Base-by-base conservation (phyloP, 2,113 vertebrate species). In the Carassius gibelio region DNA sequence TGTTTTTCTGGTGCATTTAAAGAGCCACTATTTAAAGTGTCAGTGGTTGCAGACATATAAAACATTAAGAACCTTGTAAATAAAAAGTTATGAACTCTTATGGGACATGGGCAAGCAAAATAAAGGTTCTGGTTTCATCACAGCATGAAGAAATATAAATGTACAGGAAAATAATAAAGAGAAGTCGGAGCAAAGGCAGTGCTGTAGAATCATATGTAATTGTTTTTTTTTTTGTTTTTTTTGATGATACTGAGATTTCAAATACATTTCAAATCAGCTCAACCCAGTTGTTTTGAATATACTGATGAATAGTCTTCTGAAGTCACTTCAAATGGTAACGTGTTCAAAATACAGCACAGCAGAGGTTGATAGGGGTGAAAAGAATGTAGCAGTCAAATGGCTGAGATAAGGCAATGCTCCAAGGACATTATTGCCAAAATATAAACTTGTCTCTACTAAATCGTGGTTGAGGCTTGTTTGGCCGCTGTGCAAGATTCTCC, bases 21-120 rank as follows among this genome's bases (percentile, higher is more conserved):
- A 78, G 23, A 80, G 48, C 23, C 57, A 50, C 62, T 17, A 59
- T 69, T 86, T 82, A 75, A 78, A 88, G 19, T 61, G 66, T 55
- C 50, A 87, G 30, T 14, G 84, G 81, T 82, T 75, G 75, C 45
- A 61, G 85, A 83, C 71, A 81, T 50, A 84, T 88, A 87, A 90
- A 90, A 89, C 62, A 86, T 90, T 88, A 69, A 75, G 62, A 86
- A 26, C 38, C 36, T 57, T 88, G 82, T 88, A 88, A 86, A 90
- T 81, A 61, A 86, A n/a, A 86, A 89, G 85, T 19, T 38, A 82
- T 84, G 75, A 86, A 82, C n/a, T 82, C 14, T 38, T 75, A 15
- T 17, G 42, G 69, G 45, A 71, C 3, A 5, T 52, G 5, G 50
- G 59, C 59, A 74, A 55, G 52, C 14, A 38, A 84, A 64, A 75